These are phyloP conservation scores for Diglossa cyanea DNA, from an alignment of 2,797 vertebrate species.

Conservation along the genomic window DNA sequence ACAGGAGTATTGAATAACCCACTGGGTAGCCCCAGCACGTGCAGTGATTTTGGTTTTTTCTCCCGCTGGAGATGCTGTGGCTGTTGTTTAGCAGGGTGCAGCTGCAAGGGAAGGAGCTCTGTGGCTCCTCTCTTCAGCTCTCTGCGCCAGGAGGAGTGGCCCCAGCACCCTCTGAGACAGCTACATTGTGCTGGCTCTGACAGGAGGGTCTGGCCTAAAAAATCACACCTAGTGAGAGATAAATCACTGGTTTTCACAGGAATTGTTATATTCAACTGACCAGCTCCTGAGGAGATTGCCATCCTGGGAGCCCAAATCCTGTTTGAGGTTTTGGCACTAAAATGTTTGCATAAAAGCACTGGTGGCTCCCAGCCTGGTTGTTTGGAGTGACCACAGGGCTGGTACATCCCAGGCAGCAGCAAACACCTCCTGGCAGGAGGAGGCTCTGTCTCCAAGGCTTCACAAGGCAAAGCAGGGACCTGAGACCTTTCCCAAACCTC, in stretches of 20 bases:
- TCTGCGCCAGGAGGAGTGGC: not conserved
- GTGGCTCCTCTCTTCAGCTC: not conserved
- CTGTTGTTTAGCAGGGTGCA: not conserved
- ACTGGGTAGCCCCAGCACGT: not conserved
- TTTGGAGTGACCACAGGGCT: not conserved
- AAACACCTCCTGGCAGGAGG: not conserved
- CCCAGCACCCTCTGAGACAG: rapidly evolving
- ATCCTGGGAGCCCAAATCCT: too few relatives aligned
- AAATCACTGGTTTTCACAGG: not conserved
- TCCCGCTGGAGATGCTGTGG: not conserved
- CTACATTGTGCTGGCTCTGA: not conserved
- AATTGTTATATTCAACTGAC: not conserved
- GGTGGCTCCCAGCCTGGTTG: not conserved
- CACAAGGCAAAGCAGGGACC: rapidly evolving
- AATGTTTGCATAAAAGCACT: not conserved
- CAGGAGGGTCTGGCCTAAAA: not conserved
- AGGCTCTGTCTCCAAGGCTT: not conserved
- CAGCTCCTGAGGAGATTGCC: not conserved
- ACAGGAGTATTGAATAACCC: not conserved
- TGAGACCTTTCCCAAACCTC: not conserved
- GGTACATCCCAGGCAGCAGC: rapidly evolving
- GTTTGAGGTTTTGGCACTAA: not conserved
- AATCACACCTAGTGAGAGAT: not conserved
- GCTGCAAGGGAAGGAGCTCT: not conserved
- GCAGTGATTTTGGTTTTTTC: not conserved